Evolutionary conservation across 2,888 invertebrate genomes (phyloP), one percentile per base, ranked within the genome.

Genomic region (Stenurella melanura): DNA sequence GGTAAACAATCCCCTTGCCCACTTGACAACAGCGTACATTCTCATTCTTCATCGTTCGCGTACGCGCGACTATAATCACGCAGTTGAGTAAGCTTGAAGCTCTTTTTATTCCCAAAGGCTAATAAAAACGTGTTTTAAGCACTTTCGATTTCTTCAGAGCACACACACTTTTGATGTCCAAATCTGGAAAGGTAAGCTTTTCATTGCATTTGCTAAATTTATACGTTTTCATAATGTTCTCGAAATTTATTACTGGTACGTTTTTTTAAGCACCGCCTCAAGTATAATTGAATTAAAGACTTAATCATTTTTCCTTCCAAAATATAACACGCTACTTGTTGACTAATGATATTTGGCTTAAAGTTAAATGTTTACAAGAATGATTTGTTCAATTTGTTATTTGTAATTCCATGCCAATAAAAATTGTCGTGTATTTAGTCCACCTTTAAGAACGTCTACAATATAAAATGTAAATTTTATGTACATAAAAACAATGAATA

Each of bases 221-320:
- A 64, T 42, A 64, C 42, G 42, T 42, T 64, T 64, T 19, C 42
- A 64, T 64, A 64, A 64, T 64, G 38, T 64, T 64, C 10, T 11
- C 11, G 18, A n/a, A 38, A 64, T n/a, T n/a, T n/a, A n/a, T 64
- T 42, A 18, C 38, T 18, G 3, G 42, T n/a, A 9, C 30, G 15
- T 61, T 61, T n/a, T n/a, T n/a, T 61, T n/a, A 34, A 26, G 12
- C 30, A 30, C 61, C n/a, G n/a, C n/a, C n/a, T n/a, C n/a, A n/a
- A n/a, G n/a, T n/a, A n/a, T n/a, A n/a, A n/a, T n/a, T n/a, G 26
- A 26, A 26, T 6, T 6, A 26, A 26, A 26, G 26, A 4, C 2
- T 26, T 2, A 26, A 26, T 26, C 6, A 26, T 26, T 2, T 6
- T 26, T 26, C 6, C n/a, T 26, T 26, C 26, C 6, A 26, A 26